These are phyloP conservation scores for Epinephelus coioides DNA, from an alignment of 2,797 vertebrate species.

Conservation along the genomic window DNA sequence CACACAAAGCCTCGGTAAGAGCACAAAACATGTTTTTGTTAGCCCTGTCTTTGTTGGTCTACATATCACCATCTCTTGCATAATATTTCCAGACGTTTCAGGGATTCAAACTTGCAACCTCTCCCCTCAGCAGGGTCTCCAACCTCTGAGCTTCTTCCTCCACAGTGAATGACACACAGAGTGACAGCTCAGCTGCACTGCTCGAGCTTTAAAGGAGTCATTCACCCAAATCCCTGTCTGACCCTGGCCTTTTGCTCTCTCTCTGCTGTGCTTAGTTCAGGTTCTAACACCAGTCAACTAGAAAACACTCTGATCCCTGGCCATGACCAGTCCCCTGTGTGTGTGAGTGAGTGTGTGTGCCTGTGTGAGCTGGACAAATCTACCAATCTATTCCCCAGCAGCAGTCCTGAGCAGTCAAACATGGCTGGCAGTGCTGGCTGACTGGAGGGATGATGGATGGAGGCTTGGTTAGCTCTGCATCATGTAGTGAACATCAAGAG, in stretches of 20 bases:
- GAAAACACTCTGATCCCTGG: slow-evolving; percentile 70
- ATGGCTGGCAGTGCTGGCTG: slow-evolving; percentile 73
- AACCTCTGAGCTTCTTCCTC: background rate
- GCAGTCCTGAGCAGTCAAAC: slow-evolving; percentile 71
- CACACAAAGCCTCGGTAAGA: background rate
- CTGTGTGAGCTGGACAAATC: slow-evolving; percentile 65
- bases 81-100: background rate
- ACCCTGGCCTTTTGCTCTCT: slow-evolving; percentile 54
- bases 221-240: slow-evolving; percentile 72
- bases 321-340: slow-evolving; percentile 57
- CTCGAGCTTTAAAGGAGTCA: slow-evolving; percentile 60
- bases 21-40: background rate
- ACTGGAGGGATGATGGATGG: slow-evolving; percentile 81
- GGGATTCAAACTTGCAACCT: slow-evolving; percentile 8
- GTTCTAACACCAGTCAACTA: slow-evolving; percentile 74
- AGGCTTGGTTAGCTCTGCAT: slow-evolving; percentile 70
- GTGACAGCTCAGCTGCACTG: slow-evolving; percentile 50
- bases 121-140: background rate
- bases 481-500: slow-evolving; percentile 64
- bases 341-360: slow-evolving; percentile 27
- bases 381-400: slow-evolving; percentile 74
- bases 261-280: slow-evolving; percentile 61
- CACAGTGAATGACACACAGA: slow-evolving; percentile 18
- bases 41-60: background rate
- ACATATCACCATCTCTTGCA: background rate